Evolutionary conservation across 2,888 invertebrate genomes (phyloP).

Genomic region (Teinopalpus imperialis): DNA sequence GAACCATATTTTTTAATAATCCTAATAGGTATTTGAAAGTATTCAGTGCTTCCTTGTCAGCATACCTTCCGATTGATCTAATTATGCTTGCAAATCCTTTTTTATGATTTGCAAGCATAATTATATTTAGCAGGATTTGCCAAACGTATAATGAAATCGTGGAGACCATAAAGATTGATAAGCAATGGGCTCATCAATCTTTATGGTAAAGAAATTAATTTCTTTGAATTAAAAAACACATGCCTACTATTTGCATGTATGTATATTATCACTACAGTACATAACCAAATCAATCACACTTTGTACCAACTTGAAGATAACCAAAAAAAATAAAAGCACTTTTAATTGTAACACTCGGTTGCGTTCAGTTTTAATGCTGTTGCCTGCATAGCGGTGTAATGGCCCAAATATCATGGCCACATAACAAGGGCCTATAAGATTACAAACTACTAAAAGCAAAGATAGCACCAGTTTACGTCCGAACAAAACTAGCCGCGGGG

Average conservation of each 20-base stretch:
- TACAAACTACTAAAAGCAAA: conserved; percentile 12
- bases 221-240: no score
- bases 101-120: no score
- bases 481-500: conserved; percentile 16
- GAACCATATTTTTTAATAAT: conserved; percentile 6
- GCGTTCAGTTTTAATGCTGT: conserved; percentile 18
- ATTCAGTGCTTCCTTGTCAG: neutral
- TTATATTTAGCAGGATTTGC: no score
- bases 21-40: conserved; percentile 6
- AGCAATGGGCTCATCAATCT: no score
- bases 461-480: conserved; percentile 17
- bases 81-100: no score
- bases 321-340: conserved; percentile 17
- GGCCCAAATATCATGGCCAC: conserved; percentile 23
- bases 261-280: no score
- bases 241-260: no score
- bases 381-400: conserved; percentile 23
- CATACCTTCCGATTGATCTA: no score
- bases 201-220: no score
- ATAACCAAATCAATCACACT: conserved; percentile 19
- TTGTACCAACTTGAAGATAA: conserved; percentile 2
- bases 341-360: conserved; percentile 14
- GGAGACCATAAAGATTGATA: no score
- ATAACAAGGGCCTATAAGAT: conserved; percentile 15
- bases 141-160: no score